phyloP scores from a whole-genome alignment of 2,113 vertebrate species.

The Nesogale talazaci region DNA sequence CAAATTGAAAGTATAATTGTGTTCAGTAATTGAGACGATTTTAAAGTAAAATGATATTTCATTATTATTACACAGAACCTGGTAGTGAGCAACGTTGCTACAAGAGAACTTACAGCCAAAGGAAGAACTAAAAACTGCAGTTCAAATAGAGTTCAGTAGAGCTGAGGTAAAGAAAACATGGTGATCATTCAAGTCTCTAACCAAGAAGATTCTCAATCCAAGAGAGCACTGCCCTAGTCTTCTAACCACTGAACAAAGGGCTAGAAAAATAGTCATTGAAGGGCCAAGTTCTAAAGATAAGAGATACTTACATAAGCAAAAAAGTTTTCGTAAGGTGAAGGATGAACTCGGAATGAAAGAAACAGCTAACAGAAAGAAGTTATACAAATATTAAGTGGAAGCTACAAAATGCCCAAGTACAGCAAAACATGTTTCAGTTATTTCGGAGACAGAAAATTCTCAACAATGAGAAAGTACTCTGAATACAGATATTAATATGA shows the following conservation, averaged over 20 bases:
- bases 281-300: conserved; percentile 5
- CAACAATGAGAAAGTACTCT: neutral
- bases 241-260: conserved; percentile 35
- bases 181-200: conserved; percentile 52
- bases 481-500: neutral
- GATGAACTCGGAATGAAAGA: neutral
- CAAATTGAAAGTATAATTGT: conserved; percentile 46
- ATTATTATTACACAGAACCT: conserved; percentile 19
- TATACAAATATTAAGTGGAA: neutral
- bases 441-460: neutral
- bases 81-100: conserved; percentile 3
- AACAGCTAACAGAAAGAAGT: conserved; percentile 24
- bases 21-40: conserved; percentile 37
- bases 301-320: conserved; percentile 27
- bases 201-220: conserved; percentile 21
- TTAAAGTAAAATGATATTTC: conserved; percentile 51
- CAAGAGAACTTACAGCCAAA: conserved; percentile 43
- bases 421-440: neutral
- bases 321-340: neutral
- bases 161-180: conserved; percentile 60
- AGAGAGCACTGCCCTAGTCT: neutral
- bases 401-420: neutral
- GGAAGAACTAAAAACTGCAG: conserved; percentile 11
- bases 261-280: conserved; percentile 30
- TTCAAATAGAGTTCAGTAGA: conserved; percentile 69